Percentiles rank a stretch among this genome's conserved stretches.
Evolutionary conservation across 2,113 vertebrate species (phyloP).

Genomic region (Cynoglossus semilaevis): DNA sequence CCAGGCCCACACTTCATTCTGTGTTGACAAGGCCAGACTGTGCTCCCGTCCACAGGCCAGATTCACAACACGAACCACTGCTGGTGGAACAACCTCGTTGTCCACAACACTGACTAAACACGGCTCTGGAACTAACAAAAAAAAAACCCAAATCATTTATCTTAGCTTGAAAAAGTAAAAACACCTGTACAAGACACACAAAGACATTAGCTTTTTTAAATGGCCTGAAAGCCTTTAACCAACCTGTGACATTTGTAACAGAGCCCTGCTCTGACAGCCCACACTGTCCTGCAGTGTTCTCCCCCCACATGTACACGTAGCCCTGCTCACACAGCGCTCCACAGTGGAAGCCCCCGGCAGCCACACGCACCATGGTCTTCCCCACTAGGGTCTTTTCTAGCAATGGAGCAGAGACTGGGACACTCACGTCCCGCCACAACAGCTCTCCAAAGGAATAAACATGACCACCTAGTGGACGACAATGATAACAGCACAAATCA

Average conservation of each 20-base stretch:
- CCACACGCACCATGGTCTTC: conserved; percentile 80
- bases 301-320: conserved; percentile 89
- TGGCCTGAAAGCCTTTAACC: not conserved
- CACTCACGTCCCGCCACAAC: conserved; percentile 78
- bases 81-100: conserved; percentile 78
- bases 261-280: conserved; percentile 71
- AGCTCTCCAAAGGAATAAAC: conserved; percentile 92
- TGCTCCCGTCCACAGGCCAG: conserved; percentile 92
- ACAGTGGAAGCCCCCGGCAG: conserved; percentile 89
- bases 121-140: conserved; percentile 78
- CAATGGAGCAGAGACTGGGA: conserved; percentile 69
- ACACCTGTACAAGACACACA: not conserved
- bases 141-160: not conserved
- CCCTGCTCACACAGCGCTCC: conserved; percentile 87
- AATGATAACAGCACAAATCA: not conserved
- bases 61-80: conserved; percentile 80
- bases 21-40: conserved; percentile 86
- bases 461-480: conserved; percentile 77
- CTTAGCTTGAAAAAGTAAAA: not conserved
- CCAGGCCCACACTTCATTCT: conserved; percentile 96
- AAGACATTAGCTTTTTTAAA: too few relatives aligned
- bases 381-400: conserved; percentile 81
- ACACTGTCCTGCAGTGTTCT: conserved; percentile 91
- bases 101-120: conserved; percentile 82
- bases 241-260: conserved; percentile 49